Conservation (phyloP, 2,888 invertebrate genomes). For the Limnephilus marmoratus region DNA sequence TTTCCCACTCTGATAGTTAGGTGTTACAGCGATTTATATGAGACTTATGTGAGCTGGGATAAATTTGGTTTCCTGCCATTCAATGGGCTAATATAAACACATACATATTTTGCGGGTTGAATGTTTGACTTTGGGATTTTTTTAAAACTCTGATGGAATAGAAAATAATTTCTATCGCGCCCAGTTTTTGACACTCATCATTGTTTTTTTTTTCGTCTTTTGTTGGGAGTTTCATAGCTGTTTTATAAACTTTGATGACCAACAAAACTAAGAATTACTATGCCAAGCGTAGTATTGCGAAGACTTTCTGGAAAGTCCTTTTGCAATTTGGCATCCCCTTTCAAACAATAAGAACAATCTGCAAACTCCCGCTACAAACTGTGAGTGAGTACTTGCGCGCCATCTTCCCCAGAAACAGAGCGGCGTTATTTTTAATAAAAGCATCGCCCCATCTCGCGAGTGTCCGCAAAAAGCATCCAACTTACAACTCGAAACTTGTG, state of each 20-base stretch:
- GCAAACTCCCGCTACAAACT: conserved; percentile 23
- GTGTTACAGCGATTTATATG: too few relatives aligned
- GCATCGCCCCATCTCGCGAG: conserved; percentile 48
- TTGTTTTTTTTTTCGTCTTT: background rate
- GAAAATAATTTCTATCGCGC: background rate
- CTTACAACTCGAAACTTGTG: conserved; percentile 51
- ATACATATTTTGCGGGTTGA: background rate
- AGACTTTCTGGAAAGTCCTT: conserved; percentile 3
- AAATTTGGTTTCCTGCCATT: too few relatives aligned
- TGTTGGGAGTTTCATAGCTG: background rate
- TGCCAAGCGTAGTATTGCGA: conserved; percentile 2
- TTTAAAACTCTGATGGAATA: background rate
- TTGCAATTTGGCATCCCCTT: conserved; percentile 35
- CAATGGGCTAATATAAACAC: background rate
- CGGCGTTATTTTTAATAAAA: conserved; percentile 56
- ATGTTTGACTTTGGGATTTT: background rate
- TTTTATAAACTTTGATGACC: background rate
- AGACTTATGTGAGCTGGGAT: too few relatives aligned
- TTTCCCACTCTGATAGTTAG: too few relatives aligned
- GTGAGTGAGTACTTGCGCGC: conserved; percentile 19
- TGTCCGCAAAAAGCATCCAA: conserved; percentile 54
- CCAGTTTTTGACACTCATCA: background rate
- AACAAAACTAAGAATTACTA: background rate
- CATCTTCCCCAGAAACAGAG: conserved; percentile 27
- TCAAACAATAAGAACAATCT: conserved; percentile 43